Evolutionary conservation across 2,888 invertebrate genomes (phyloP).

Genomic region (Ochropleura leucogaster): DNA sequence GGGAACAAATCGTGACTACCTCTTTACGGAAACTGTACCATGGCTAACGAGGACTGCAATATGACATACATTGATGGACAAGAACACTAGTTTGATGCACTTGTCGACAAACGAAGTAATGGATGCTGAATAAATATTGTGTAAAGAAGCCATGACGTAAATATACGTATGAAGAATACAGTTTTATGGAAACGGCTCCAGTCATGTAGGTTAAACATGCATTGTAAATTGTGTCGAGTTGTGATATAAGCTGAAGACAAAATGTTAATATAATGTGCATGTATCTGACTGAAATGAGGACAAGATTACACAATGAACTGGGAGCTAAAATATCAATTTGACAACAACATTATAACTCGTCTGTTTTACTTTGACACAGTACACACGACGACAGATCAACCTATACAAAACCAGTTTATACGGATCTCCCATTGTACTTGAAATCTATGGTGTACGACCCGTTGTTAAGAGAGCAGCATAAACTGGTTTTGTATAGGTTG

Average conservation of each 20-base stretch:
- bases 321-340: too few species aligned
- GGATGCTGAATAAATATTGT: constrained; percentile 11
- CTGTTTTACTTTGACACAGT: too few species aligned
- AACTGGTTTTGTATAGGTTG: too few species aligned
- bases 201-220: constrained; percentile 33
- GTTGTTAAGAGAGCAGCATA: too few species aligned
- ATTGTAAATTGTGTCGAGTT: constrained; percentile 34
- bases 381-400: too few species aligned
- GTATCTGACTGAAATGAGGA: not conserved
- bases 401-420: too few species aligned
- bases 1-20: constrained; percentile 29
- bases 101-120: constrained; percentile 1
- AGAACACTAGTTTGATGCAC: not conserved
- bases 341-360: too few species aligned
- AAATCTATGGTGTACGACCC: too few species aligned
- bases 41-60: not conserved
- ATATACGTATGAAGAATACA: constrained; percentile 11
- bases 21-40: constrained; percentile 21
- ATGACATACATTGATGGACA: constrained; percentile 1
- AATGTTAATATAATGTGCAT: constrained; percentile 10
- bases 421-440: too few species aligned
- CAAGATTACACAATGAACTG: constrained; percentile 7
- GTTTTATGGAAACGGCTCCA: constrained; percentile 16
- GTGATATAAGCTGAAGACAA: not conserved
- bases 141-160: constrained; percentile 12